Conservation (phyloP, 2,888 invertebrate genomes). For the Thereva unica region DNA sequence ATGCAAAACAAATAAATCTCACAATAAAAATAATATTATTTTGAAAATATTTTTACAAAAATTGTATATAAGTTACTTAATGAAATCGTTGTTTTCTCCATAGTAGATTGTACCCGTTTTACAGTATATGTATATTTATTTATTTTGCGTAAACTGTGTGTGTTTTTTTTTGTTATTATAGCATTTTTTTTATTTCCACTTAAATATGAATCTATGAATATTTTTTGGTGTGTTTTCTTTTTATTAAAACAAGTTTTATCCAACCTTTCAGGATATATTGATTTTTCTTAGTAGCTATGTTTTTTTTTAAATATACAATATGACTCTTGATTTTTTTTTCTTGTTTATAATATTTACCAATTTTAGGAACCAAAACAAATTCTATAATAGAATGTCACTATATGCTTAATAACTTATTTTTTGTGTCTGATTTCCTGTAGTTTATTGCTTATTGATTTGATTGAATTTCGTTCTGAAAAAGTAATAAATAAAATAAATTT, state of each 20-base stretch:
- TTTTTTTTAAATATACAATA: conserved; percentile 17
- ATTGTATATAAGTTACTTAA: conserved; percentile 18
- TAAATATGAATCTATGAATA: conserved; percentile 7
- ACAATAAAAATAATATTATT: not conserved
- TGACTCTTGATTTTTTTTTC: conserved; percentile 20
- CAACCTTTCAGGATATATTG: conserved; percentile 12
- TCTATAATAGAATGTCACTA: conserved; percentile 26
- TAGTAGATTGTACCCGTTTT: conserved; percentile 27
- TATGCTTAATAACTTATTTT: conserved; percentile 18
- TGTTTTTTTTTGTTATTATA: not conserved
- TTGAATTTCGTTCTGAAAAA: conserved; percentile 41
- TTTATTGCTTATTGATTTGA: conserved; percentile 41
- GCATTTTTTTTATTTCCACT: too few relatives aligned
- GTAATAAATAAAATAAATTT: conserved; percentile 29
- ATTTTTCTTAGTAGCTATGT: conserved; percentile 9
- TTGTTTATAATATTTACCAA: conserved; percentile 6
- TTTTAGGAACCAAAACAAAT: conserved; percentile 40
- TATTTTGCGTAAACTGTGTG: not conserved
- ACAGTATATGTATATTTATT: not conserved
- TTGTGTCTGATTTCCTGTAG: conserved; percentile 40
- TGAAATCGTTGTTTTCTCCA: conserved; percentile 31
- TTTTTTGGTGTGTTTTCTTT: conserved; percentile 25
- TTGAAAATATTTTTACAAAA: conserved; percentile 32
- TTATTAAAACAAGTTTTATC: conserved; percentile 8
- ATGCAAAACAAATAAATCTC: too few relatives aligned